Evolutionary conservation across 2,797 vertebrate genomes (phyloP), one percentile per base, ranked within the genome.

Genomic region (Eulemur albifrons): DNA sequence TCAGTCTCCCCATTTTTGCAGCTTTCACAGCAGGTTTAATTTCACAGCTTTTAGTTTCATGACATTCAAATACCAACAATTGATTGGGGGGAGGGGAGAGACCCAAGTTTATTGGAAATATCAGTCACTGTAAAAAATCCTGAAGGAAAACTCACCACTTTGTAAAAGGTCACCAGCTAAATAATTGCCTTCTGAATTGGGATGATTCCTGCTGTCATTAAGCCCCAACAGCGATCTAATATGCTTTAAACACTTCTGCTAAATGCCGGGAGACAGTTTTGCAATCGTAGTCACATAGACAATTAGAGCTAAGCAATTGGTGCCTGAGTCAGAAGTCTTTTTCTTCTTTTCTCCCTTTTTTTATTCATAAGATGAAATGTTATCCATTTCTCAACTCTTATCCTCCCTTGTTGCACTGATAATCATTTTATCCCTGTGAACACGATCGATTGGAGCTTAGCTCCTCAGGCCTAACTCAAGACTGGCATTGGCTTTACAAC

Each of bases 21-120:
- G 98, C 96, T 98, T 92, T 81, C 96, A 77, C 96, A 90, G 87
- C 91, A 97, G 95, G 97, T 97, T 98, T 98, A 98, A 99, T 99
- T 99, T 98, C 98, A 98, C 98, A 99, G 98, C 95, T 98, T 98
- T 98, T 98, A 98, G 98, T 96, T 98, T 98, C 95, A 93, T 72
- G 48, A 75, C 85, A 97, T 97, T 98, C 96, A 98, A 97, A 97
- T 97, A 97, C 75, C 94, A 98, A 96, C 97, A 97, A 97, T 97
- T 98, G 98, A 97, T 95, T 67, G 32, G 45, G 91, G 93, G 72
- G 52, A 63, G 92, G 93, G 96, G 95, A 67, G 97, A 98, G 98
- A 96, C 96, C 97, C 88, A 81, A 97, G 90, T 98, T 98, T 98
- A 98, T 98, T 98, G 97, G 97, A 97, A 98, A 97, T 97, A 98